Base-by-base conservation (phyloP, 2,888 invertebrate species). In the Helicoverpa assulta region DNA sequence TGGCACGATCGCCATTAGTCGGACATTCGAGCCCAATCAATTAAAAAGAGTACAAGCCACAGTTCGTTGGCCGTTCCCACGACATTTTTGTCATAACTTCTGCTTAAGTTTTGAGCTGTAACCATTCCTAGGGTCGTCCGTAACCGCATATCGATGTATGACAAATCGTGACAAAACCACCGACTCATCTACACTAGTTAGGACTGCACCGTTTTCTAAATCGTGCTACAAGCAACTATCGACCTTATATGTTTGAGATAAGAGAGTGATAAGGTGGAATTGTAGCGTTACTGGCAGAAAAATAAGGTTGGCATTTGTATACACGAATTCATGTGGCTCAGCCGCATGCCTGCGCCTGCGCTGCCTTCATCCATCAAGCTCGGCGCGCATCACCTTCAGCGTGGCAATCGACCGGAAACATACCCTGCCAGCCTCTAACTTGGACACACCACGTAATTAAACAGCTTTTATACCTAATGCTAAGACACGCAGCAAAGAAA, bases 91-190 rank as follows among this genome's bases (percentile, higher is more conserved):
- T 91, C 93, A 94, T 94, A 94, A 91, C 94, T 93, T 88, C 91
- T 91, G 92, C 91, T 91, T 90, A 86, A 85, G 80, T 87, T 83
- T 78, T 84, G 87, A 86, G 85, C 84, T 85, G 85, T 83, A 83
- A 83, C 81, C 82, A 88, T 91, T 86, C 86, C 86, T 86, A 84
- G 85, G 85, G 85, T 79, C 82, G 83, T 84, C 85, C 85, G 86
- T 90, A 93, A 94, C 94, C 94, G 88, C 94, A 94, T 89, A 89
- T 90, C 89, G 90, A 88, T 94, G 93, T 95, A 93, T 94, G 93
- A 95, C 95, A 95, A 95, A 95, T 94, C 93, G 94, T 94, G 94
- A 95, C 95, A 95, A 94, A 94, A 95, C 95, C 95, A 93, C 93
- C 91, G 90, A 92, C 90, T 92, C 92, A 93, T 92, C 92, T 87